phyloP scores from a whole-genome alignment of 1,140 invertebrate species.

The Sminthurides bifidus region DNA sequence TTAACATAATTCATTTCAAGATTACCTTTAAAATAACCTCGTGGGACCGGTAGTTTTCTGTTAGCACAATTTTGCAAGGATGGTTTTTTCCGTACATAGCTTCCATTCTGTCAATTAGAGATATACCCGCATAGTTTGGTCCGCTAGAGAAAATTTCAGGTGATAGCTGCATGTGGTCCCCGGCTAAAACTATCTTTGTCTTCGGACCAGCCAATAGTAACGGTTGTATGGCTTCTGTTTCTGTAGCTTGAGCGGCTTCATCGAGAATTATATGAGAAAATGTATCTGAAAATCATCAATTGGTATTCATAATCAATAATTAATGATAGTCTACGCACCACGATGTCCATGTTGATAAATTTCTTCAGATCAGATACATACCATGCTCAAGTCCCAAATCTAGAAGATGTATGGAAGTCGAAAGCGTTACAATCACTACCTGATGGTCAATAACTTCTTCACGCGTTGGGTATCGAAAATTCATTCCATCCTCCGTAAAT shows the following conservation, averaged over 20 bases:
- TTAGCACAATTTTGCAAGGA: slow-evolving; percentile 66
- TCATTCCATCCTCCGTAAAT: slow-evolving; percentile 48
- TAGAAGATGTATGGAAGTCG: slow-evolving; percentile 61
- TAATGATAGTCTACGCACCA: no score
- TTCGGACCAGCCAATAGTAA: slow-evolving; percentile 56
- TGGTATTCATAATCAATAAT: no score
- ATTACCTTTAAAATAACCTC: slow-evolving; percentile 54
- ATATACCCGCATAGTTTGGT: slow-evolving; percentile 60
- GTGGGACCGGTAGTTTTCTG: slow-evolving; percentile 76
- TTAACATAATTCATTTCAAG: background rate
- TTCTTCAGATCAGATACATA: slow-evolving; percentile 28
- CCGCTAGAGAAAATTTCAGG: slow-evolving; percentile 70
- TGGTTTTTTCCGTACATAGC: slow-evolving; percentile 60
- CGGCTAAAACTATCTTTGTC: slow-evolving; percentile 68
- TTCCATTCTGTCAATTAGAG: slow-evolving; percentile 65
- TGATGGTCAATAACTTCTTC: slow-evolving; percentile 59
- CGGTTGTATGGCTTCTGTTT: slow-evolving; percentile 73
- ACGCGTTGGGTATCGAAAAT: slow-evolving; percentile 54
- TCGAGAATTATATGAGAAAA: slow-evolving; percentile 80
- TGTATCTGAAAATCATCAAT: slow-evolving; percentile 46
- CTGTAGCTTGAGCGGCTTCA: slow-evolving; percentile 77
- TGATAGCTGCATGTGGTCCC: slow-evolving; percentile 35
- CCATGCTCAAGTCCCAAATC: slow-evolving; percentile 49
- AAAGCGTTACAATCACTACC: slow-evolving; percentile 67
- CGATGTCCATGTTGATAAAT: background rate